phyloP scores from a whole-genome alignment of 2,797 vertebrate genomes.

The Diceros bicornis region DNA sequence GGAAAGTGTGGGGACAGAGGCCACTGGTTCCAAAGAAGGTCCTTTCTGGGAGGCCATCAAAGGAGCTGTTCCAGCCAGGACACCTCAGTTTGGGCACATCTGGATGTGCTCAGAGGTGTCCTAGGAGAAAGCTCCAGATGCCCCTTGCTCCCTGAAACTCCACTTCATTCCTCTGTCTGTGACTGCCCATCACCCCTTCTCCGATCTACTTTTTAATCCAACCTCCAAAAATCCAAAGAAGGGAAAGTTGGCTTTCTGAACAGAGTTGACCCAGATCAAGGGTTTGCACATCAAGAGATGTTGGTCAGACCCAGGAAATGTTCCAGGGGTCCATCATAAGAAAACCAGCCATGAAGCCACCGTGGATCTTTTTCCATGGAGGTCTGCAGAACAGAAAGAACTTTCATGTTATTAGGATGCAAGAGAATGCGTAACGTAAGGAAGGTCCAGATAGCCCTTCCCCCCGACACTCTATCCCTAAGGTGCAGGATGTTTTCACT shows the following conservation, averaged over 20 bases:
- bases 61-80: not conserved
- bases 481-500: not conserved
- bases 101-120: not conserved
- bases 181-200: not conserved
- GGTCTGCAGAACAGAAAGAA: not conserved
- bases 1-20: not conserved
- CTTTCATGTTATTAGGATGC: not conserved
- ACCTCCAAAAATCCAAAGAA: not conserved
- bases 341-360: not conserved
- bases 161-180: not conserved
- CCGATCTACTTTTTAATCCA: not conserved
- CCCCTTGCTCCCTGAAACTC: not conserved
- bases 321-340: not conserved
- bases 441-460: not conserved
- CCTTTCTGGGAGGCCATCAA: not conserved
- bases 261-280: not conserved
- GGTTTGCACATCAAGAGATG: not conserved
- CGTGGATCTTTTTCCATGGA: not conserved
- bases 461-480: not conserved
- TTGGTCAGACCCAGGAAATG: not conserved
- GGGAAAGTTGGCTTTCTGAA: not conserved
- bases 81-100: not conserved
- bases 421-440: fast-evolving
- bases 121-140: not conserved
- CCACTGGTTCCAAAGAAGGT: not conserved